Conservation (phyloP, 1,140 invertebrate genomes). For the Cheumatopsyche charites region DNA sequence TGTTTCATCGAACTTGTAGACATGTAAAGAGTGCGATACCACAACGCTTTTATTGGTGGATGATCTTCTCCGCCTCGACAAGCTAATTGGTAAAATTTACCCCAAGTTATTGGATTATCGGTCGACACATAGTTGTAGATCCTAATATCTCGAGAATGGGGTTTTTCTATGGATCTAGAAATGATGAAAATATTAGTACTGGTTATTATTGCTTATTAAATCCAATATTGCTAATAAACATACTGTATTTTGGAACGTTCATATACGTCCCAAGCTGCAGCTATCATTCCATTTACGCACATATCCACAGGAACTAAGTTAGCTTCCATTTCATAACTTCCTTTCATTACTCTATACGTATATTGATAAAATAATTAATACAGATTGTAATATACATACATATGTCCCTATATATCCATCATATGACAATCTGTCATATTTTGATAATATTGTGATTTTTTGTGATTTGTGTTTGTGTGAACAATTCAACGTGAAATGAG, state of each 20-base stretch:
- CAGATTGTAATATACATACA: too few relatives aligned
- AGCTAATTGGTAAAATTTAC: constrained; percentile 55
- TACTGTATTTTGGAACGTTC: constrained; percentile 37
- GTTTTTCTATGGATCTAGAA: neutral
- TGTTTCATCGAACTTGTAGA: constrained; percentile 61
- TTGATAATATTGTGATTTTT: too few relatives aligned
- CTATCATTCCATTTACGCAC: constrained; percentile 74
- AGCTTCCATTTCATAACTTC: constrained; percentile 63
- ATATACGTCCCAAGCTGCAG: constrained; percentile 68
- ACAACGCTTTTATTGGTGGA: constrained; percentile 58
- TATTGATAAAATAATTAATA: too few relatives aligned
- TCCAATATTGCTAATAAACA: neutral
- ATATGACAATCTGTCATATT: too few relatives aligned
- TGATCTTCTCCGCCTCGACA: constrained; percentile 54
- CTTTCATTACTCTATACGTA: constrained; percentile 59
- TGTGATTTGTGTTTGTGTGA: too few relatives aligned
- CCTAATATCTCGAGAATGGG: constrained; percentile 49
- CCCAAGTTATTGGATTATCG: constrained; percentile 57
- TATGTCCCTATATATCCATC: too few relatives aligned
- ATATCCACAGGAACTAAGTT: constrained; percentile 81
- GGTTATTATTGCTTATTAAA: too few relatives aligned
- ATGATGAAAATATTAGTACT: too few relatives aligned
- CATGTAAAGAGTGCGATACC: constrained; percentile 65
- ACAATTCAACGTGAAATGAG: too few relatives aligned
- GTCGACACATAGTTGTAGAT: constrained; percentile 59